A percentile compares a stretch with the other conserved stretches of the same genome.
phyloP scores from a whole-genome alignment of 2,797 vertebrate species.

The Bovichtus diacanthus region DNA sequence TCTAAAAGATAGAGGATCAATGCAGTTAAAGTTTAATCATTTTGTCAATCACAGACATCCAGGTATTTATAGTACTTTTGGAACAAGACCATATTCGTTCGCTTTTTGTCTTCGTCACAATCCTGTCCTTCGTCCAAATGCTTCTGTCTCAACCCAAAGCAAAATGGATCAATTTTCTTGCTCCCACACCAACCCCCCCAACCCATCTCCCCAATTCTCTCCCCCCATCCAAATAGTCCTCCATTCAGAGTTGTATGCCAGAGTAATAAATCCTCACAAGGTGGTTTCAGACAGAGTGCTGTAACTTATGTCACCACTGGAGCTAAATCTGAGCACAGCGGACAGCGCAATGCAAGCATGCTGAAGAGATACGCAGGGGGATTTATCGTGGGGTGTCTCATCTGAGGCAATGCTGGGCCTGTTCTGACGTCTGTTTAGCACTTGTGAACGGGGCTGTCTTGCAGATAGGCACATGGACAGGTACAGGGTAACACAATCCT shows the following conservation, averaged over 20 bases:
- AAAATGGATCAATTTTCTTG: conserved; percentile 57
- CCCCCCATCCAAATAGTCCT: conserved; percentile 49
- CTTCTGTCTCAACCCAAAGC: conserved; percentile 48
- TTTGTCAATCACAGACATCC: conserved; percentile 36
- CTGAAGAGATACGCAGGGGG: conserved; percentile 55
- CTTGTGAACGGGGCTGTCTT: conserved; percentile 51
- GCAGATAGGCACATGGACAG: conserved; percentile 33
- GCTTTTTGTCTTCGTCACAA: neutral
- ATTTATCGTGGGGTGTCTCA: conserved; percentile 70
- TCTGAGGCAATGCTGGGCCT: conserved; percentile 43
- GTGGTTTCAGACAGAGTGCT: conserved; percentile 54
- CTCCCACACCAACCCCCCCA: neutral
- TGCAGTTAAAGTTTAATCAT: conserved; percentile 15
- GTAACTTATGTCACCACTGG: conserved; percentile 50
- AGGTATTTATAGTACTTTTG: conserved; percentile 37
- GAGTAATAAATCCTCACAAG: conserved; percentile 71
- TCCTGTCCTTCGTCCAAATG: conserved; percentile 49
- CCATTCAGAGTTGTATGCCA: conserved; percentile 66
- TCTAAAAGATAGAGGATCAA: conserved; percentile 22
- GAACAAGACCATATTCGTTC: conserved; percentile 7
- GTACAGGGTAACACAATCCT: neutral
- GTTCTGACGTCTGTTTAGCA: conserved; percentile 69
- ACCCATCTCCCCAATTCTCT: conserved; percentile 15
- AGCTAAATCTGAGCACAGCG: conserved; percentile 63
- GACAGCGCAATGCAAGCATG: conserved; percentile 55